Percentiles rank a stretch among this genome's conserved stretches.
Evolutionary conservation across 2,888 invertebrate genomes (phyloP).

Genomic region (Harpagoxenus sublaevis): DNA sequence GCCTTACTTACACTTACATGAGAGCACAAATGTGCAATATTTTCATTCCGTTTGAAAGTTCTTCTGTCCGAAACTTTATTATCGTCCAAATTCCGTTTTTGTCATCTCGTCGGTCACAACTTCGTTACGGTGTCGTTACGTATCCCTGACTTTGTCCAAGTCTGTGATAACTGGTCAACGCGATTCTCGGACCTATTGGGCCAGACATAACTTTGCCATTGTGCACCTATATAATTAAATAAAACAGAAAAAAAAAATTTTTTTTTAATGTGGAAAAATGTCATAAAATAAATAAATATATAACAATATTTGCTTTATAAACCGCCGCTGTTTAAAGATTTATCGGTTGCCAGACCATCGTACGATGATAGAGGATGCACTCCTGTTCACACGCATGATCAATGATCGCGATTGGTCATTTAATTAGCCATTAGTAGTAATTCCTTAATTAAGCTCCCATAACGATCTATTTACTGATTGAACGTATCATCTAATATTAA

Average conservation of each 20-base stretch:
- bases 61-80: background rate
- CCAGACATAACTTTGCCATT: background rate
- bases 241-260: constrained; percentile 5
- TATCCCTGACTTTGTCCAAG: background rate
- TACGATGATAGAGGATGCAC: constrained; percentile 35
- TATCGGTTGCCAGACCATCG: constrained; percentile 19
- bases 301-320: background rate
- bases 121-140: background rate
- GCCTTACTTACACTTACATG: background rate
- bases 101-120: background rate
- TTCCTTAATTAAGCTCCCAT: constrained; percentile 79
- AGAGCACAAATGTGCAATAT: background rate
- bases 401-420: constrained; percentile 55
- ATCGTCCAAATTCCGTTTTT: background rate
- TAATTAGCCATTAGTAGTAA: constrained; percentile 69
- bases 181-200: background rate
- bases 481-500: constrained; percentile 71
- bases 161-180: background rate
- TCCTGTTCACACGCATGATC: constrained; percentile 3
- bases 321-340: background rate
- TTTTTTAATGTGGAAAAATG: background rate
- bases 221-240: constrained; percentile 18
- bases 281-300: constrained; percentile 11
- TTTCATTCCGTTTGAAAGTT: background rate
- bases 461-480: constrained; percentile 79